Evolutionary conservation across 2,888 invertebrate genomes (phyloP).

Genomic region (Halictus ligatus): DNA sequence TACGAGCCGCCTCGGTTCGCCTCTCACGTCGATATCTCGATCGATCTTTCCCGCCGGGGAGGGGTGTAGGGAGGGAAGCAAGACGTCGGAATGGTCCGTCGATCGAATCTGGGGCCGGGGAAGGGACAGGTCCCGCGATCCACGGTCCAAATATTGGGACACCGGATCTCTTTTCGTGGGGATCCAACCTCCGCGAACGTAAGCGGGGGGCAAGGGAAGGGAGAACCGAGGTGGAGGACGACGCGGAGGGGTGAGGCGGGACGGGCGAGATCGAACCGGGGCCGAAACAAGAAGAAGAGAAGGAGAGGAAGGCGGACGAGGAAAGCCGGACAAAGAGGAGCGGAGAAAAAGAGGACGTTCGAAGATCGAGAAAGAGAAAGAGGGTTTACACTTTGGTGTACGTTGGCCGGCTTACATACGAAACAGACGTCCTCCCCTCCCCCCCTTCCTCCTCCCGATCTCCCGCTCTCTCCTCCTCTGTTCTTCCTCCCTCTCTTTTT

Average conservation of each 20-base stretch:
- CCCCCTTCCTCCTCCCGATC: neutral
- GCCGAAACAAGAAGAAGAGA: neutral
- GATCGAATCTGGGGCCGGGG: slow-evolving; percentile 66
- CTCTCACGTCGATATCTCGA: slow-evolving; percentile 65
- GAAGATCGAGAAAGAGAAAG: slow-evolving; percentile 25
- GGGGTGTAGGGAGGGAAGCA: slow-evolving; percentile 24
- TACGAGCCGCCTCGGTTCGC: slow-evolving; percentile 35
- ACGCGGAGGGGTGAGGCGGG: neutral
- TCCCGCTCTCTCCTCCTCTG: neutral
- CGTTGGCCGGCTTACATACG: slow-evolving; percentile 39
- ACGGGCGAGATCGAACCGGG: slow-evolving; percentile 12
- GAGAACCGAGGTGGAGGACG: neutral
- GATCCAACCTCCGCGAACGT: slow-evolving; percentile 27
- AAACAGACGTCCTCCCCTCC: slow-evolving; percentile 28
- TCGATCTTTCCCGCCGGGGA: slow-evolving; percentile 52
- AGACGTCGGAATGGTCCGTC: slow-evolving; percentile 51
- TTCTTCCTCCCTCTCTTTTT: slow-evolving; percentile 9
- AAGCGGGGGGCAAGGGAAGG: neutral
- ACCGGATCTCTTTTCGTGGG: slow-evolving; percentile 64
- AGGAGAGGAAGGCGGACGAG: neutral
- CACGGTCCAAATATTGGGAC: slow-evolving; percentile 82
- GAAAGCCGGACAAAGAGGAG: slow-evolving; percentile 16
- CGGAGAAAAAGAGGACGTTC: slow-evolving; percentile 6
- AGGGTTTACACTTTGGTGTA: slow-evolving; percentile 30
- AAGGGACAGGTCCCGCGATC: slow-evolving; percentile 69